These are phyloP conservation scores for Aphelinus atriplicis DNA, from an alignment of 1,140 invertebrate genomes.

Conservation along the genomic window DNA sequence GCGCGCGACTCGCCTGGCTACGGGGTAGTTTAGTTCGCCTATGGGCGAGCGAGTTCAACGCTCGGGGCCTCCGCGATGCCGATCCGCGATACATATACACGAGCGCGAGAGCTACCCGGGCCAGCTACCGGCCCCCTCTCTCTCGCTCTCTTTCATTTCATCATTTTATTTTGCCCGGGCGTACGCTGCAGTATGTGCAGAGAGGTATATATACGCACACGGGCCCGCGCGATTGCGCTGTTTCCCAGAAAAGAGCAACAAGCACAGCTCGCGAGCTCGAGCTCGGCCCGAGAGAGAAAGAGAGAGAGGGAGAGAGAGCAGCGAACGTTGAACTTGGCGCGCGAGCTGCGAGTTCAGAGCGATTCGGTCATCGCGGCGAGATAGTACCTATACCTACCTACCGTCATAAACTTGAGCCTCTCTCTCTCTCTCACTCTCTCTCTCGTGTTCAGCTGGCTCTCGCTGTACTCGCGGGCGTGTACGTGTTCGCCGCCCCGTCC, in stretches of 20 bases:
- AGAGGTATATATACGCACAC: background rate
- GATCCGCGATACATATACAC: too few species aligned
- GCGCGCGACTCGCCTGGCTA: too few species aligned
- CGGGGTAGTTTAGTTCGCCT: too few species aligned
- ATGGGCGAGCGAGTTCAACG: too few species aligned
- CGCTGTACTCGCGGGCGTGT: too few species aligned
- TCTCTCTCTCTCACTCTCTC: constrained; percentile 10
- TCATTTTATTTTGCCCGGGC: too few species aligned
- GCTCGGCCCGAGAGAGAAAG: constrained; percentile 33
- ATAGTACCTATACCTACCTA: background rate
- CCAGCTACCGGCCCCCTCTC: too few species aligned
- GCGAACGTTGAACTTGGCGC: constrained; percentile 29
- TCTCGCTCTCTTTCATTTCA: too few species aligned
- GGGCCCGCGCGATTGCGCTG: background rate
- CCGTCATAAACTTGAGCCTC: constrained; percentile 17
- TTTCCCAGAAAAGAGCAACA: constrained; percentile 16
- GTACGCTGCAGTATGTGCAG: background rate
- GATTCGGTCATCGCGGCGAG: constrained; percentile 32
- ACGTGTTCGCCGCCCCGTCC: too few species aligned
- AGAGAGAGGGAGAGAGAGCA: constrained; percentile 45
- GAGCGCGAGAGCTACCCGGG: too few species aligned
- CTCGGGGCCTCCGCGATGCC: too few species aligned
- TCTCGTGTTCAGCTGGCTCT: background rate
- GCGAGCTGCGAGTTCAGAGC: constrained; percentile 18
- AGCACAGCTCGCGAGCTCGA: background rate